Evolutionary conservation across 2,113 vertebrate species (phyloP), one percentile per base, ranked within the genome.

Genomic region (Tylochromis polylepis): DNA sequence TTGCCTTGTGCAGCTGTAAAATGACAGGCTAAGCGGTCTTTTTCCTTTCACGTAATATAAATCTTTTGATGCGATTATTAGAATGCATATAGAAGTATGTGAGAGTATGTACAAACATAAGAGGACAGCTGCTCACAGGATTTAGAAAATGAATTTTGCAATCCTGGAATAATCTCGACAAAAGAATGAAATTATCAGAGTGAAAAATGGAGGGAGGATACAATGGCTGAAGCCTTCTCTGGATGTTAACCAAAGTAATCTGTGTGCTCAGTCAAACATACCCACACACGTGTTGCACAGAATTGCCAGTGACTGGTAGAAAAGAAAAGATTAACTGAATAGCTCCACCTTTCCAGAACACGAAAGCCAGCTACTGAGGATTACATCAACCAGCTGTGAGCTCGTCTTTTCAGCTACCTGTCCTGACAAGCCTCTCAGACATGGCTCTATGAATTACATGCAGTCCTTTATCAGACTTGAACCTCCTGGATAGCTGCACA

Each of bases 181-280:
- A 88, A 89, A 83, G 67, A 84, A 80, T 41, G 22, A 87, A 82
- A 92, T 91, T 87, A 89, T 89, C 75, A 70, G 86, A 65, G 77
- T 85, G 75, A 77, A 84, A 93, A 91, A 94, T 88, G 55, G 56
- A 79, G 82, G 81, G 56, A 72, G 79, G 83, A 58, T 27, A 75
- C 70, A 18, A 34, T 57, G 51, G 43, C 83, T 84, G 62, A 86
- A 85, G 87, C 75, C 65, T 82, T 79, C 70, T 59, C 62, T 80
- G 86, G 90, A 89, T 82, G 87, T 78, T 91, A 88, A 87, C 81
- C 82, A 91, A 90, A 90, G 75, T 87, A 85, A 93, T 93, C 83
- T 90, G 56, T 79, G 11, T 82, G 87, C 75, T 92, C 82, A 91
- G 82, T 88, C 84, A 88, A 83, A 87, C 65, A 67, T 27, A 87